Conservation (phyloP, 2,888 invertebrate genomes). For the Microctonus brassicae region DNA sequence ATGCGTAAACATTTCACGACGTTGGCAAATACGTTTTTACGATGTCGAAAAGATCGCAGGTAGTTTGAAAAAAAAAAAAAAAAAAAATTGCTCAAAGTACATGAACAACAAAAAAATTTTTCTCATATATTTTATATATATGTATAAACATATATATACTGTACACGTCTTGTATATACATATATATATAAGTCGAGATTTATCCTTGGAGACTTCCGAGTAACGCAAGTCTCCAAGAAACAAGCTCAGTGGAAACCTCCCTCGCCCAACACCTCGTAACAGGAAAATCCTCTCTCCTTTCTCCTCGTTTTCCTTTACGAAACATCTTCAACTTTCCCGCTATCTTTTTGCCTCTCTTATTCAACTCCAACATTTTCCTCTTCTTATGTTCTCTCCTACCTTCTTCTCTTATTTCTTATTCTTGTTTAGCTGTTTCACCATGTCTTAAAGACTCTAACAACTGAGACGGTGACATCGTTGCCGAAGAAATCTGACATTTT, state of each 20-base stretch:
- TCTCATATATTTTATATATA: background rate
- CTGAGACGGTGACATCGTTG: slow-evolving; percentile 35
- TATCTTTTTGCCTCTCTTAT: background rate
- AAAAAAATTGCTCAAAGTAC: slow-evolving; percentile 17
- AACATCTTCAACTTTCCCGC: slow-evolving; percentile 31
- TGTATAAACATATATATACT: background rate
- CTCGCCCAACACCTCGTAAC: slow-evolving; percentile 38
- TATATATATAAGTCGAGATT: slow-evolving; percentile 23
- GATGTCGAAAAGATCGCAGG: slow-evolving; percentile 5
- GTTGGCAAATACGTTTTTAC: slow-evolving; percentile 24
- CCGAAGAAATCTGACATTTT: slow-evolving; percentile 51
- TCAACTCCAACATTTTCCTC: slow-evolving; percentile 19
- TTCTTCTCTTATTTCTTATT: background rate
- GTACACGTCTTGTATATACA: slow-evolving; percentile 4
- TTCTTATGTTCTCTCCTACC: background rate
- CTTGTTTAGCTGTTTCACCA: background rate
- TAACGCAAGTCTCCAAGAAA: slow-evolving; percentile 34
- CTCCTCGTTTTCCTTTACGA: slow-evolving; percentile 19
- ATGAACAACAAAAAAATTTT: background rate
- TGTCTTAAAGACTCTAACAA: slow-evolving; percentile 23
- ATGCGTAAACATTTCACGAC: slow-evolving; percentile 42
- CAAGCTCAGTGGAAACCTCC: slow-evolving; percentile 33
- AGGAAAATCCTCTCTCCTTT: slow-evolving; percentile 35
- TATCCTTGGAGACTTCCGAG: slow-evolving; percentile 17
- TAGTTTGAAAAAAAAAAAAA: slow-evolving; percentile 8